These are phyloP conservation scores for Eurytoma californica DNA, from an alignment of 2,888 invertebrate genomes.

Conservation along the genomic window DNA sequence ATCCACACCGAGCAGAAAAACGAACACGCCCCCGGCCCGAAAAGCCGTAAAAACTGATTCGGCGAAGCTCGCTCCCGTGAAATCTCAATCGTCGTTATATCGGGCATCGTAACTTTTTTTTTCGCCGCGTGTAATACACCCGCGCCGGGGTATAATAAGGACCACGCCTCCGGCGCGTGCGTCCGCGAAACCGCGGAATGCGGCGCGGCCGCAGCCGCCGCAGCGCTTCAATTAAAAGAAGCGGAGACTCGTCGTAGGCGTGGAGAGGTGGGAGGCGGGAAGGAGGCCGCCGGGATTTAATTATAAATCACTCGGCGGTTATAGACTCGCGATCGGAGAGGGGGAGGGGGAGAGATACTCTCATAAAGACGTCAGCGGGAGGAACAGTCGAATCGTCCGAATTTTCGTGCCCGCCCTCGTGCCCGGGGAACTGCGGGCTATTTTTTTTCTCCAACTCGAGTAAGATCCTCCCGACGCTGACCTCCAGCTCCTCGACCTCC, in stretches of 20 bases:
- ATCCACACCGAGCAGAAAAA: neutral
- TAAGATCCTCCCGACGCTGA: slow-evolving; percentile 35
- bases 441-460: neutral
- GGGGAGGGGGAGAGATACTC: neutral
- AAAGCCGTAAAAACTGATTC: too few relatives aligned
- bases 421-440: neutral
- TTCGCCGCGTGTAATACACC: too few relatives aligned
- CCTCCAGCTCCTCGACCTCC: slow-evolving; percentile 47
- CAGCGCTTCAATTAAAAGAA: slow-evolving; percentile 44
- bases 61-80: neutral
- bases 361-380: slow-evolving; percentile 26
- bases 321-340: slow-evolving; percentile 19
- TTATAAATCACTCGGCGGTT: slow-evolving; percentile 46
- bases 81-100: neutral
- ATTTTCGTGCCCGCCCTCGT: neutral
- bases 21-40: too few relatives aligned
- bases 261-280: slow-evolving; percentile 36
- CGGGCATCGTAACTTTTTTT: neutral
- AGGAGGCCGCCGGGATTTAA: slow-evolving; percentile 40
- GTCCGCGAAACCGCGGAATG: slow-evolving; percentile 19
- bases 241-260: slow-evolving; percentile 33
- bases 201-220: slow-evolving; percentile 8
- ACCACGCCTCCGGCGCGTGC: neutral
- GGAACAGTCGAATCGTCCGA: slow-evolving; percentile 20
- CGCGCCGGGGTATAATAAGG: slow-evolving; percentile 6